A percentile compares a stretch with the other conserved stretches of the same genome.
Conservation (phyloP, 2,888 invertebrate genomes). For the Eupeodes latifasciatus region DNA sequence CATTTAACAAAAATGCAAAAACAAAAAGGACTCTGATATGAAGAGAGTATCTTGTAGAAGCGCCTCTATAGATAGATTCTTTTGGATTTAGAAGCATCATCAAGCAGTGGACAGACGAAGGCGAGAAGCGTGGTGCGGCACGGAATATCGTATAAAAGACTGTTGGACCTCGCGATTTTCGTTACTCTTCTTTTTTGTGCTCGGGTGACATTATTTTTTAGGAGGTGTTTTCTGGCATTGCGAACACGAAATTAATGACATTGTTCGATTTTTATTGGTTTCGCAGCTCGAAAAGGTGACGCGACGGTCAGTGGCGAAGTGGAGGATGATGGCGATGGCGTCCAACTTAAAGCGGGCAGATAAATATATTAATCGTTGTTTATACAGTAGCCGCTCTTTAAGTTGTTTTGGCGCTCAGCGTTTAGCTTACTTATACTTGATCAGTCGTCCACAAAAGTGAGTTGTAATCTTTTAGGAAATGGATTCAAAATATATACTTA, state of each 20-base stretch:
- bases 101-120: constrained; percentile 13
- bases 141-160: constrained; percentile 5
- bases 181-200: constrained; percentile 19
- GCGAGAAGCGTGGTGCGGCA: constrained; percentile 9
- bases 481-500: constrained; percentile 36
- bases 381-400: constrained; percentile 75
- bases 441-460: constrained; percentile 47
- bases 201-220: constrained; percentile 74
- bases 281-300: constrained; percentile 14
- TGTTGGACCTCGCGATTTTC: constrained; percentile 18
- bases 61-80: constrained; percentile 37
- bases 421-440: constrained; percentile 70
- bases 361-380: constrained; percentile 76
- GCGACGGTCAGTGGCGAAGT: background rate
- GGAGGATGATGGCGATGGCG: constrained; percentile 6
- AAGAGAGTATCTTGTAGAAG: constrained; percentile 33
- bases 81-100: constrained; percentile 34
- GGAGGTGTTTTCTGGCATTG: constrained; percentile 73
- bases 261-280: constrained; percentile 75
- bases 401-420: constrained; percentile 66
- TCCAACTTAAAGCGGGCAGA: constrained; percentile 39
- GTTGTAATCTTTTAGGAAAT: constrained; percentile 68
- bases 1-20: constrained; percentile 67
- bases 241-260: constrained; percentile 76
- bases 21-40: constrained; percentile 22